phyloP scores from a whole-genome alignment of 2,797 vertebrate species.

The Menidia menidia region DNA sequence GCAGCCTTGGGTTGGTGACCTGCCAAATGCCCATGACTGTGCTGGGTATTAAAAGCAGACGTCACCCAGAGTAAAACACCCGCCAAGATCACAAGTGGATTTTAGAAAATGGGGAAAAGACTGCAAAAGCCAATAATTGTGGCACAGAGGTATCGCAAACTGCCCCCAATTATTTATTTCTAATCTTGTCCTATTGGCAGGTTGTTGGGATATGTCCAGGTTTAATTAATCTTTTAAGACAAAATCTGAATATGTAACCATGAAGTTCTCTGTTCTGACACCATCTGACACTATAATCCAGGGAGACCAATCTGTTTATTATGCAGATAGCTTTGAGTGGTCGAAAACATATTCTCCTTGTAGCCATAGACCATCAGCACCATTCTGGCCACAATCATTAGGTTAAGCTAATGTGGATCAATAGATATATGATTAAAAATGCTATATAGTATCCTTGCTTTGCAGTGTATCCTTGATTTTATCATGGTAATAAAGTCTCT shows the following conservation, averaged over 20 bases:
- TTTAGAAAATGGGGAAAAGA: conserved; percentile 6
- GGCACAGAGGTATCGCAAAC: neutral
- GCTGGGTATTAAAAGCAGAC: conserved; percentile 46
- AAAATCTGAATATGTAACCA: conserved; percentile 28
- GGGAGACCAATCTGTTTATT: conserved; percentile 22
- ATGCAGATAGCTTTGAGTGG: conserved; percentile 45
- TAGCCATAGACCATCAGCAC: conserved; percentile 24
- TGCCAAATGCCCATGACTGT: conserved; percentile 53
- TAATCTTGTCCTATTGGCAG: conserved; percentile 20
- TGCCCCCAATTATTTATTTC: conserved; percentile 15
- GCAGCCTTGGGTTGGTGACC: conserved; percentile 50
- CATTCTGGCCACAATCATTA: conserved; percentile 43
- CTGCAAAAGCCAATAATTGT: neutral
- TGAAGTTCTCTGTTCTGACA: neutral
- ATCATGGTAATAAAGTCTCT: conserved; percentile 58
- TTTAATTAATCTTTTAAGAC: conserved; percentile 34
- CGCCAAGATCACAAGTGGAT: conserved; percentile 30
- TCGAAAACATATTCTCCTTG: conserved; percentile 35
- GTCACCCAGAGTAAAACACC: conserved; percentile 26
- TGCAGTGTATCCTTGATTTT: conserved; percentile 52
- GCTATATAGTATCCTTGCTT: conserved; percentile 44
- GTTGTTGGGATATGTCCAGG: conserved; percentile 16
- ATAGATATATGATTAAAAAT: conserved; percentile 61
- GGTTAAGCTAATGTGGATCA: conserved; percentile 60
- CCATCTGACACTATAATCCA: conserved; percentile 15